A percentile compares a stretch with the other conserved stretches of the same genome.
Evolutionary conservation across 2,797 vertebrate genomes (phyloP).

Genomic region (Ciconia nigra): DNA sequence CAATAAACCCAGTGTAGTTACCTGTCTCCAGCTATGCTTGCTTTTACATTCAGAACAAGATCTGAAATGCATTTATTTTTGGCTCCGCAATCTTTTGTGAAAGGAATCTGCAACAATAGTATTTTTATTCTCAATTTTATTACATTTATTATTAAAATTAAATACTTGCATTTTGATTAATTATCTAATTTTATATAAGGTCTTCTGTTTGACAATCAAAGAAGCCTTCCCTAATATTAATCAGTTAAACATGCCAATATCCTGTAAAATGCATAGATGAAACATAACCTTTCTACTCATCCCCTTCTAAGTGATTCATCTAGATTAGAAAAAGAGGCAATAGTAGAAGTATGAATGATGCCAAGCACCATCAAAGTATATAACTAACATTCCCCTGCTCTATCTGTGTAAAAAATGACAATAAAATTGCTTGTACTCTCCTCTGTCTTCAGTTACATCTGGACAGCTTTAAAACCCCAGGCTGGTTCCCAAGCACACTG

Average conservation of each 20-base stretch:
- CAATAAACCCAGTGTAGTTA: conserved; percentile 46
- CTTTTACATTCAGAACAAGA: conserved; percentile 79
- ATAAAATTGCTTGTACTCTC: not conserved
- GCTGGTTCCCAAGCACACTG: not conserved
- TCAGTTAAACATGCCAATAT: not conserved
- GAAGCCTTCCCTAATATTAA: not conserved
- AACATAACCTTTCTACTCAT: not conserved
- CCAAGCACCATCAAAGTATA: not conserved
- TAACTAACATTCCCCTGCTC: not conserved
- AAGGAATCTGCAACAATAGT: conserved; percentile 75
- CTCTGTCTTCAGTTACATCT: not conserved
- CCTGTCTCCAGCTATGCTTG: conserved; percentile 75
- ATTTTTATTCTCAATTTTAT: not conserved
- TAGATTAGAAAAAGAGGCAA: not conserved
- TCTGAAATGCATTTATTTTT: conserved; percentile 88
- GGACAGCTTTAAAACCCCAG: not conserved
- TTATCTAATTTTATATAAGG: not conserved
- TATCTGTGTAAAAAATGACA: not conserved
- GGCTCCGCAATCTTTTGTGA: conserved; percentile 89
- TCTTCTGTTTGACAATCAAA: not conserved
- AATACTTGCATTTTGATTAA: not conserved
- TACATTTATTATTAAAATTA: not conserved
- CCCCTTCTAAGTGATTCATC: not conserved
- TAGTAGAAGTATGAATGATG: not conserved
- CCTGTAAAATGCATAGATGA: not conserved